Evolutionary conservation across 2,113 vertebrate genomes (phyloP).

Genomic region (Macaca nemestrina): DNA sequence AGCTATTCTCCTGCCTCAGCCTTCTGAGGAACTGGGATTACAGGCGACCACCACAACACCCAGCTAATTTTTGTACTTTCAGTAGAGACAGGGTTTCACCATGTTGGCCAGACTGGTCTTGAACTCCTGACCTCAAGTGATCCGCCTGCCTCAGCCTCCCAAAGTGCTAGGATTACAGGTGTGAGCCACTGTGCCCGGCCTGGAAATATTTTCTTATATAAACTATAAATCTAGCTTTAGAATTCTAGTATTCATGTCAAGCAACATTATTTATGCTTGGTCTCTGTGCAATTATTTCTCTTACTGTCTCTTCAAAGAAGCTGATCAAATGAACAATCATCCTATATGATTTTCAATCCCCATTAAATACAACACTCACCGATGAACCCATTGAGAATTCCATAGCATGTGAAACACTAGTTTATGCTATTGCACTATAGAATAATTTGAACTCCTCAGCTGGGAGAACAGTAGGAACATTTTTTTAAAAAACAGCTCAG

Average conservation of each 20-base stretch:
- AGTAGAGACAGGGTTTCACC: no score
- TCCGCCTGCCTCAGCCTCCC: no score
- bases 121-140: no score
- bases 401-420: neutral
- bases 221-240: neutral
- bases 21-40: no score
- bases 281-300: neutral
- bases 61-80: no score
- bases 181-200: no score
- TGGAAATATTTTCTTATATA: neutral
- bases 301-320: neutral
- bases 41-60: no score
- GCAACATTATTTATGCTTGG: neutral
- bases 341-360: neutral
- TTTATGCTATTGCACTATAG: neutral
- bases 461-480: neutral
- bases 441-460: constrained; percentile 14
- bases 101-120: no score
- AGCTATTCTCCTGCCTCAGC: no score
- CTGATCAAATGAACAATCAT: neutral
- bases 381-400: neutral
- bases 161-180: no score
- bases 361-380: neutral
- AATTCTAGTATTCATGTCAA: neutral
- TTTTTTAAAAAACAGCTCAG: constrained; percentile 12